These are phyloP conservation scores for Rhipidura dahli DNA, from an alignment of 2,113 vertebrate species.

Conservation along the genomic window DNA sequence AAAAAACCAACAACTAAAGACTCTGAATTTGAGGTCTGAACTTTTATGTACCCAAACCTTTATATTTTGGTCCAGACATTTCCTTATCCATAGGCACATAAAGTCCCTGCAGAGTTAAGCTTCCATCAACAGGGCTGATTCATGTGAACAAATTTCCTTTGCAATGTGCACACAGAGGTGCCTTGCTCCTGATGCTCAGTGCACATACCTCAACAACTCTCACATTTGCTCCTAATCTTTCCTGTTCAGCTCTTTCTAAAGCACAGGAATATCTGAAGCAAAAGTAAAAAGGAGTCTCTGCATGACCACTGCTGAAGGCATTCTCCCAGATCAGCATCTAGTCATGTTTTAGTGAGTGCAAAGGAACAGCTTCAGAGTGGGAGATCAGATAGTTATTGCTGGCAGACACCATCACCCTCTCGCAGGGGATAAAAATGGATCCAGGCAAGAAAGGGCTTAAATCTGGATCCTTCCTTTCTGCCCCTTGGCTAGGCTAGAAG, in stretches of 20 bases:
- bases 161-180: background rate
- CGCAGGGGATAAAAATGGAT: background rate
- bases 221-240: background rate
- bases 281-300: background rate
- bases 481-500: background rate
- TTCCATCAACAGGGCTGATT: background rate
- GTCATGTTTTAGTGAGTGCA: background rate
- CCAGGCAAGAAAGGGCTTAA: background rate
- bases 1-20: background rate
- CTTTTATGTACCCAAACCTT: background rate
- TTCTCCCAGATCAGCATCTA: background rate
- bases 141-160: background rate
- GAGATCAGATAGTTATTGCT: background rate
- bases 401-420: background rate
- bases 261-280: background rate
- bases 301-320: background rate
- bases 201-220: background rate
- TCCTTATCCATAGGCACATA: background rate
- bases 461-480: background rate
- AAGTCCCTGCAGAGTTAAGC: background rate
- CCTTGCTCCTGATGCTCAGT: background rate
- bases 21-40: background rate
- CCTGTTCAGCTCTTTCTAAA: background rate
- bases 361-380: background rate
- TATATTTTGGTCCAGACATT: background rate